These are phyloP conservation scores for Amblyraja radiata DNA, from an alignment of 2,797 vertebrate genomes.

Conservation along the genomic window DNA sequence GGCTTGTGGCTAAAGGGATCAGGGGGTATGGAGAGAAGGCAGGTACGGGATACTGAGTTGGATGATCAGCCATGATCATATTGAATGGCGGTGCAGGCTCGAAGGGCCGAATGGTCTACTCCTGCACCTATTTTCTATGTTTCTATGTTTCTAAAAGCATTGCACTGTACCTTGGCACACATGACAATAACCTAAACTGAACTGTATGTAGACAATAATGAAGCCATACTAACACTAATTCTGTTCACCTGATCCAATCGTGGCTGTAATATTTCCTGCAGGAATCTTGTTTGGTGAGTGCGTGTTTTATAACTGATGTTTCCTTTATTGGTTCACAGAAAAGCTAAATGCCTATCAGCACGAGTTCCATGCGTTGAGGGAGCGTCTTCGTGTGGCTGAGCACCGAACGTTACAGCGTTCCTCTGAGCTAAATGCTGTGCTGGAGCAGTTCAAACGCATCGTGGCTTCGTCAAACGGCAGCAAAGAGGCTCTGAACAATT, in stretches of 20 bases:
- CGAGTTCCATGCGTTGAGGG: constrained; percentile 91
- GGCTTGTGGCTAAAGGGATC: too few relatives aligned
- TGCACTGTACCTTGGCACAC: too few relatives aligned
- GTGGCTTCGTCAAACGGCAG: constrained; percentile 85
- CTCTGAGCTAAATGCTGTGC: constrained; percentile 82
- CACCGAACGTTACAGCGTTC: constrained; percentile 91
- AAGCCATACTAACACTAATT: background rate
- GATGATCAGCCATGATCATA: too few relatives aligned
- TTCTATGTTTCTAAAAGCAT: too few relatives aligned
- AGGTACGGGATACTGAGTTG: too few relatives aligned
- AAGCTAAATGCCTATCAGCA: constrained; percentile 90
- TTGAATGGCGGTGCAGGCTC: too few relatives aligned
- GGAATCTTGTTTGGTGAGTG: background rate
- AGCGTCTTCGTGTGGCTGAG: constrained; percentile 89
- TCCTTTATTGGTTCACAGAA: constrained; percentile 58
- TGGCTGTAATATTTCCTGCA: background rate
- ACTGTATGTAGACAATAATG: too few relatives aligned
- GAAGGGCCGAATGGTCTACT: too few relatives aligned
- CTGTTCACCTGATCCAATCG: background rate
- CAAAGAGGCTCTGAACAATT: constrained; percentile 75
- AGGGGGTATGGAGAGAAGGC: too few relatives aligned
- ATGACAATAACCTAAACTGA: too few relatives aligned
- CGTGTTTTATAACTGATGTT: constrained; percentile 11
- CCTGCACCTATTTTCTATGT: too few relatives aligned
- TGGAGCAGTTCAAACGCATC: constrained; percentile 88